phyloP scores from a whole-genome alignment of 2,113 vertebrate genomes.

The Triplophysa tibetana region DNA sequence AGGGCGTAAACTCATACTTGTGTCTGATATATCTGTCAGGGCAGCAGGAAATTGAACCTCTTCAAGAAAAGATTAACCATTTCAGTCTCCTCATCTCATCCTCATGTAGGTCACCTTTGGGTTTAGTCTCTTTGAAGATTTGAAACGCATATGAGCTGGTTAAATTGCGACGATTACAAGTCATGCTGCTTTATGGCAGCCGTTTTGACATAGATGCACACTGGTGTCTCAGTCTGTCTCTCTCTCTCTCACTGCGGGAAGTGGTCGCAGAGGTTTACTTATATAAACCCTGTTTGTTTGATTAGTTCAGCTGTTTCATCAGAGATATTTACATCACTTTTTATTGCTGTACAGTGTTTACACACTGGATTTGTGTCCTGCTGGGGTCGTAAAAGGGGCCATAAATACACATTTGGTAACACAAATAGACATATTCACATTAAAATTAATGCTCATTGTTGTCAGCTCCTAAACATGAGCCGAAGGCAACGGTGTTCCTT shows the following conservation, averaged over 20 bases:
- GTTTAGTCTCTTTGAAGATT: not conserved
- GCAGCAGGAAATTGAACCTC: not conserved
- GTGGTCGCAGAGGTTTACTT: constrained; percentile 13
- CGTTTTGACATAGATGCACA: not conserved
- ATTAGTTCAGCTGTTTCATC: constrained; percentile 45
- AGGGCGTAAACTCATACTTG: not conserved
- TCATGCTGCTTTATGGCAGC: not conserved
- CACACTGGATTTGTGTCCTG: not conserved
- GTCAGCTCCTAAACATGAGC: constrained; percentile 14
- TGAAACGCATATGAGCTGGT: not conserved
- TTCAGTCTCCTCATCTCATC: not conserved
- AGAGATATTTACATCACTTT: constrained; percentile 42
- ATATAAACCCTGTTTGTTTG: constrained; percentile 29
- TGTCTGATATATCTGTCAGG: not conserved
- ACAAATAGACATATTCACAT: constrained; percentile 9
- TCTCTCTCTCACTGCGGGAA: constrained; percentile 14
- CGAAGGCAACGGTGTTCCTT: constrained; percentile 27
- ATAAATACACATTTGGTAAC: constrained; percentile 1
- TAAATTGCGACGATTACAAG: not conserved
- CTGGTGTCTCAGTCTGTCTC: not conserved
- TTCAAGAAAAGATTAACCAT: not conserved
- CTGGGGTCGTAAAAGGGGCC: not conserved
- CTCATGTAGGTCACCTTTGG: not conserved
- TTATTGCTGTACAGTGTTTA: constrained; percentile 39
- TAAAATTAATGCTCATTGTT: not conserved